Evolutionary conservation across 2,113 vertebrate species (phyloP).

Genomic region (Drymodes brunneopygia): DNA sequence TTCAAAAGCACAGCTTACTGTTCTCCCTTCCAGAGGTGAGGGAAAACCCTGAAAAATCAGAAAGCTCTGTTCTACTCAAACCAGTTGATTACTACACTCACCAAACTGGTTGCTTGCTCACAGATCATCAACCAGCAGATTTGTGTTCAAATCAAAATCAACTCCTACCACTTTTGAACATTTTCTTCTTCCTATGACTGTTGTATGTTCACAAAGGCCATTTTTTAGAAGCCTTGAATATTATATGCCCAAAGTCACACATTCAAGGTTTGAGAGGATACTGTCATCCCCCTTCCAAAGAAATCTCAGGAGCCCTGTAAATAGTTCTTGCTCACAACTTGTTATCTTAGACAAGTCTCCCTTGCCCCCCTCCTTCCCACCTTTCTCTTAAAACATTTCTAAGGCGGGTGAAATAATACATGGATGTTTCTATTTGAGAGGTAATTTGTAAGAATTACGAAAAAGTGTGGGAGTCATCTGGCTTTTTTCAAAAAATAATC

Average conservation of each 20-base stretch:
- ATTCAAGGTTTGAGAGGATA: background rate
- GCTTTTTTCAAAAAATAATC: background rate
- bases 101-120: background rate
- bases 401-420: background rate
- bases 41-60: background rate
- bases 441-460: constrained; percentile 24
- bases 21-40: background rate
- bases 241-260: background rate
- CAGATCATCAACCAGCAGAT: background rate
- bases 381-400: background rate
- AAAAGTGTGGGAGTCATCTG: background rate
- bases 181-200: background rate
- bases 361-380: background rate
- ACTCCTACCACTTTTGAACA: background rate
- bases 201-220: background rate
- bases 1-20: background rate
- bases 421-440: background rate
- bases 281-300: background rate
- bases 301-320: background rate
- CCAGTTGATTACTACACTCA: background rate
- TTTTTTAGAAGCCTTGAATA: background rate
- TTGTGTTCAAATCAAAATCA: background rate
- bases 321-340: background rate
- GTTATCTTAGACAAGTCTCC: background rate
- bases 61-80: background rate